Percentiles rank a stretch among this genome's conserved stretches.
Evolutionary conservation across 1,140 invertebrate species (phyloP).

Genomic region (Listronotus bonariensis): DNA sequence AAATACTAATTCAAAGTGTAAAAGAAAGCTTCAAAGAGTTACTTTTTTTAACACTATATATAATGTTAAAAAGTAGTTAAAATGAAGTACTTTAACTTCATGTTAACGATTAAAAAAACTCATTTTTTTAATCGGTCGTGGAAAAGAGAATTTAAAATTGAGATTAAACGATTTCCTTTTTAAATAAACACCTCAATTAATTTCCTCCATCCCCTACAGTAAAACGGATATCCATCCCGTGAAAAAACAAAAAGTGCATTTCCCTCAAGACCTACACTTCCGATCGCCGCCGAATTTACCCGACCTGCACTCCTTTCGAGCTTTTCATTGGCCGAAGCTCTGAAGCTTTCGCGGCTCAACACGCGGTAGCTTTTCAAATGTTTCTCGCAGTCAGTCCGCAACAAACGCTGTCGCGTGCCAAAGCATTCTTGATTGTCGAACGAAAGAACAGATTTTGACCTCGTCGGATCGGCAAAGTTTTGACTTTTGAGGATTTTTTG

Average conservation of each 20-base stretch:
- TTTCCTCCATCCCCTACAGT: constrained; percentile 8
- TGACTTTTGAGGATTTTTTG: background rate
- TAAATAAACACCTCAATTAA: too few species aligned
- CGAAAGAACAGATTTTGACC: background rate
- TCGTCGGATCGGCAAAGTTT: background rate
- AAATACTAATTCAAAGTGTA: too few species aligned
- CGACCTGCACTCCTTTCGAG: constrained; percentile 20
- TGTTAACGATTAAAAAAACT: too few species aligned
- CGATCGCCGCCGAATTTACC: constrained; percentile 3
- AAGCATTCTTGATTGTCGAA: background rate
- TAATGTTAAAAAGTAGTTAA: too few species aligned
- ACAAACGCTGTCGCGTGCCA: background rate
- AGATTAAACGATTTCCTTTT: too few species aligned
- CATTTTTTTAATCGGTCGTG: too few species aligned
- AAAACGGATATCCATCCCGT: constrained; percentile 8
- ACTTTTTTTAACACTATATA: too few species aligned
- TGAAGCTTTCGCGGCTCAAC: constrained; percentile 26
- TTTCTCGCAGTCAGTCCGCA: constrained; percentile 15
- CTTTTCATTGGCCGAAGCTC: constrained; percentile 6
- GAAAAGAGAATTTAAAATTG: too few species aligned
- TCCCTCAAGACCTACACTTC: constrained; percentile 19
- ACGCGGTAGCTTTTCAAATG: constrained; percentile 25
- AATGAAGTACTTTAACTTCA: too few species aligned
- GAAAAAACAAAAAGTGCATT: too few species aligned
- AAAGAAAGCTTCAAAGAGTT: too few species aligned